Conservation (phyloP, 2,888 invertebrate species). For the Timandra comae region DNA sequence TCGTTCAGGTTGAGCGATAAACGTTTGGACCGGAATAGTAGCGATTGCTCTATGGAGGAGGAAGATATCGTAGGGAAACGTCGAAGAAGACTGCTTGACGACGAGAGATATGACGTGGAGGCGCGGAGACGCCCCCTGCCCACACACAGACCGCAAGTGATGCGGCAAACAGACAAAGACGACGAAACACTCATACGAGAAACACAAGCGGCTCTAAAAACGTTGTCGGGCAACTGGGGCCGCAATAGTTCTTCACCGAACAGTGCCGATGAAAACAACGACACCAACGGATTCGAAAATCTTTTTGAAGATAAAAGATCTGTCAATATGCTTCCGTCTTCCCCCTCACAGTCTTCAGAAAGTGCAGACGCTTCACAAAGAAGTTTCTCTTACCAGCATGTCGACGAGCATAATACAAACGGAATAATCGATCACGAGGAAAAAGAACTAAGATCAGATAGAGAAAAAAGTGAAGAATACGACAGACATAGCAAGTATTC, state of each 20-base stretch:
- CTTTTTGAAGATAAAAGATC: conserved; percentile 89
- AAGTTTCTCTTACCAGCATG: conserved; percentile 75
- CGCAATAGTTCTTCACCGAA: conserved; percentile 80
- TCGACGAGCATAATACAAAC: conserved; percentile 39
- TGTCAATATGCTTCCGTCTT: conserved; percentile 80
- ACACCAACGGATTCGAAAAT: conserved; percentile 88
- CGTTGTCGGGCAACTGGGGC: conserved; percentile 91
- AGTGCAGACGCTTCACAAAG: conserved; percentile 79
- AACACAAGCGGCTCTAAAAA: conserved; percentile 91
- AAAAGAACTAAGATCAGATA: conserved; percentile 41
- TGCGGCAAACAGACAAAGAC: conserved; percentile 73
- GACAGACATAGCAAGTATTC: conserved; percentile 69
- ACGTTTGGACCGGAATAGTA: conserved; percentile 46
- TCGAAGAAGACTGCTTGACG: conserved; percentile 65
- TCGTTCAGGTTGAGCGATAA: conserved; percentile 58
- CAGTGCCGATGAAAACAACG: conserved; percentile 83
- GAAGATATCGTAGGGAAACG: conserved; percentile 57
- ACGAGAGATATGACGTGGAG: conserved; percentile 54
- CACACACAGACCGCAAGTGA: conserved; percentile 53
- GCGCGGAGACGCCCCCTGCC: conserved; percentile 41
- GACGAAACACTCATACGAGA: conserved; percentile 91
- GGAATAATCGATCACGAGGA: conserved; percentile 39
- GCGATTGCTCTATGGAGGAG: conserved; percentile 66
- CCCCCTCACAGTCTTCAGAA: conserved; percentile 78
- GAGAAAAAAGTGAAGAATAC: conserved; percentile 58